Base-by-base conservation (phyloP, 1,140 invertebrate genomes). In the Pachypeltis micranthus region DNA sequence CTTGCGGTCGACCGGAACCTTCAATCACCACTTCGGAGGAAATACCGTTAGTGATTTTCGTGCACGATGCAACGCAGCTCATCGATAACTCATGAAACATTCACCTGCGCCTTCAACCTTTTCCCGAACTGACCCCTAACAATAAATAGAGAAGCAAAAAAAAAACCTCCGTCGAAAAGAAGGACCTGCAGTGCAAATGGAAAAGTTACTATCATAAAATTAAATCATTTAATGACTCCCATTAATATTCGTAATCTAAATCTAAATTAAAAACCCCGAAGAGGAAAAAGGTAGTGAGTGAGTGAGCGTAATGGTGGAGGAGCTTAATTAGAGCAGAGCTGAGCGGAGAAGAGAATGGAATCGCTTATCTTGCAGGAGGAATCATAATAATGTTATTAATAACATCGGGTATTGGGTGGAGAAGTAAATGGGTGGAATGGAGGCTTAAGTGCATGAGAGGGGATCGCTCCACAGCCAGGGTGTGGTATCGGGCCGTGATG, bases 181-280 rank as follows among this genome's bases (percentile, higher is more conserved):
- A n/a, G 62, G 57, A 64, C n/a, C n/a, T 64, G 60, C 60, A 59
- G 63, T 64, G 63, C 63, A 64, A 64, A 64, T 64, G 63, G 63
- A 64, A 64, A 64, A 31, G 26, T 25, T 63, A 60, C 62, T 66
- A 63, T 66, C 65, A 61, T 61, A 61, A 61, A 63, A 66, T 63
- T 66, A 63, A 63, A 63, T 63, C 62, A 58, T 66, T 63, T 66
- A 66, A 66, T 66, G 59, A 66, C 59, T 56, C 59, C 60, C 44
- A 63, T 63, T 66, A 56, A 62, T 66, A 66, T 66, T 66, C 65
- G 63, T 63, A 61, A 59, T 66, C 56, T 66, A 7, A 44, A 66
- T 66, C 65, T 66, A 61, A 63, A 63, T 66, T 63, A 62, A 59
- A 66, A 66, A 27, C 54, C 29, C 51, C 10, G 54, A 24, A 24